phyloP scores from a whole-genome alignment of 1,140 invertebrate species.

The Steinernema khuongi region DNA sequence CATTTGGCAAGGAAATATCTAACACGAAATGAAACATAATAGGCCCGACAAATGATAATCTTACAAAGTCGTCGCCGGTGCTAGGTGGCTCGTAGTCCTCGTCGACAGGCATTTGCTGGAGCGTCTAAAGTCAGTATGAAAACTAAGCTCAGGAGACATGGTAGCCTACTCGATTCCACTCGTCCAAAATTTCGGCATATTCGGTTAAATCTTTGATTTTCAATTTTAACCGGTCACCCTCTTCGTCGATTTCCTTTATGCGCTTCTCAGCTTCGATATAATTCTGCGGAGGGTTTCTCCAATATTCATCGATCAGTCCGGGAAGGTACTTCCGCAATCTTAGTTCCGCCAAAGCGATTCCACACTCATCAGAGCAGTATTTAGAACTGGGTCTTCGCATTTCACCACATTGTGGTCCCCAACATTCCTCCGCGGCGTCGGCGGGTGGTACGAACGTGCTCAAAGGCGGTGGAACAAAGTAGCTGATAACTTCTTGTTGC shows the following conservation, averaged over 20 bases:
- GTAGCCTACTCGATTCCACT: slow-evolving; percentile 25
- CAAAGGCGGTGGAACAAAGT: slow-evolving; percentile 12
- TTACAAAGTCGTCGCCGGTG: slow-evolving; percentile 23
- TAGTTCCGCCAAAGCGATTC: slow-evolving; percentile 74
- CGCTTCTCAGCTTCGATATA: slow-evolving; percentile 17
- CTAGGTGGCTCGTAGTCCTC: slow-evolving; percentile 72
- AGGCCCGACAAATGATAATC: neutral
- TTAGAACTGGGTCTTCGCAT: slow-evolving; percentile 63
- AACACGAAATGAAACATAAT: slow-evolving; percentile 17
- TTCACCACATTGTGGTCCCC: slow-evolving; percentile 14
- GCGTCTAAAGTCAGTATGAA: slow-evolving; percentile 18
- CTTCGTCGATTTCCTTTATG: slow-evolving; percentile 26
- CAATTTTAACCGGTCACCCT: slow-evolving; percentile 1
- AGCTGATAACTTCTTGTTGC: neutral
- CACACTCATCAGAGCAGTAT: slow-evolving; percentile 90
- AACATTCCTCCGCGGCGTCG: neutral
- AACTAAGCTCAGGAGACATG: neutral
- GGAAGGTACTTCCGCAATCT: slow-evolving; percentile 18
- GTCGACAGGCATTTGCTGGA: slow-evolving; percentile 50
- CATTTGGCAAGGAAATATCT: slow-evolving; percentile 43
- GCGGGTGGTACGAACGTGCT: slow-evolving; percentile 5
- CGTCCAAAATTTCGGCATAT: slow-evolving; percentile 16
- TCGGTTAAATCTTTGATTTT: slow-evolving; percentile 10
- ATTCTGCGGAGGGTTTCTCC: neutral
- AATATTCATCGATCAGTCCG: slow-evolving; percentile 27